Base-by-base conservation (phyloP, 1,140 invertebrate genomes). In the Drosophila jambulina region DNA sequence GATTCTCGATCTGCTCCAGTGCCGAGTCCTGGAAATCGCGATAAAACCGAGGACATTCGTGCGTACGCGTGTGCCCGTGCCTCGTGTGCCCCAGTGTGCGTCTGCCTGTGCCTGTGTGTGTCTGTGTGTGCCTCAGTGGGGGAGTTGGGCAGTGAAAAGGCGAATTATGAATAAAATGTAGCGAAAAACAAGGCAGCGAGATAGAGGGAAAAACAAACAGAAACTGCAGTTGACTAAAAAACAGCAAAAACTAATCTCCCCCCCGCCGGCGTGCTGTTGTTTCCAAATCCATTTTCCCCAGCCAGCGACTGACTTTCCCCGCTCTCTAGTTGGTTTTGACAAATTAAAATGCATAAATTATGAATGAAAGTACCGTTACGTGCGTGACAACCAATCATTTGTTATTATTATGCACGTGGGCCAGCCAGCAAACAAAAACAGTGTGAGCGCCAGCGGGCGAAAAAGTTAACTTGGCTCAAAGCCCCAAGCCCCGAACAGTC, bases 321-420 rank as follows among this genome's bases (percentile, higher is more conserved):
- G 25, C 32, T 32, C 32, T 51, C 67, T 25, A 61, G 71, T 78
- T 82, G 65, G 64, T 75, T 56, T 91, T 88, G 88, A 91, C 83
- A 91, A 91, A 91, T 91, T 84, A 84, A 91, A 91, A 87, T 91
- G 83, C 80, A 91, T 91, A 91, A 91, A 91, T 91, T 91, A 91
- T 91, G 81, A 91, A 87, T 81, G 71, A 91, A 91, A 91, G 83
- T 87, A 91, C 67, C 87, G 80, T 91, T 91, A 84, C 88, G 83
- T 91, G 88, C 88, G 88, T 91, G 88, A 74, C 88, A 88, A 91
- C 71, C 75, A 84, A 91, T 88, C 74, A 91, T 91, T 91, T 91
- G 87, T 91, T 91, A 91, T 91, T 91, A 84, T 86, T 91, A 84
- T 84, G 85, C 85, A 88, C 85, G 85, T 82, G 85, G 67, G 85